phyloP scores from a whole-genome alignment of 2,797 vertebrate species.

The Gallinago nigripennis region DNA sequence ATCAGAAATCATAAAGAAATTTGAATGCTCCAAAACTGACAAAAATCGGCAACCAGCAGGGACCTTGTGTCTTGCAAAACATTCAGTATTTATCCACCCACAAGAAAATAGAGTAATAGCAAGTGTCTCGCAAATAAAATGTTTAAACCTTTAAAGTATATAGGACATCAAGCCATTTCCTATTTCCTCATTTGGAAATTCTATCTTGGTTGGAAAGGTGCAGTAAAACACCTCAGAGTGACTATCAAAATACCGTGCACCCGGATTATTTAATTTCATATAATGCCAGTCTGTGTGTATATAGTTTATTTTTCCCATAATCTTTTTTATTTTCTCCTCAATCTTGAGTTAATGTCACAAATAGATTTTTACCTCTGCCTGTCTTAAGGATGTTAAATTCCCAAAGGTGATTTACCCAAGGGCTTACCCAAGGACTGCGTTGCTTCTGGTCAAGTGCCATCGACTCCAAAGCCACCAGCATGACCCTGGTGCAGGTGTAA shows the following conservation, averaged over 20 bases:
- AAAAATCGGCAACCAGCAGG: not conserved
- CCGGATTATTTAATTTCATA: not conserved
- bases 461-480: not conserved
- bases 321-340: not conserved
- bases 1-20: not conserved
- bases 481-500: too few relatives aligned
- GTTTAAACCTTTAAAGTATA: not conserved
- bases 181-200: not conserved
- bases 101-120: not conserved
- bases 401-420: not conserved
- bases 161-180: not conserved
- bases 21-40: not conserved
- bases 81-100: not conserved
- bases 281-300: not conserved
- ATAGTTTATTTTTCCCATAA: not conserved
- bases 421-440: not conserved
- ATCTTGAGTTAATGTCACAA: not conserved
- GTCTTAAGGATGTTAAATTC: not conserved
- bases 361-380: not conserved
- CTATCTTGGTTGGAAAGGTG: not conserved
- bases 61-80: not conserved
- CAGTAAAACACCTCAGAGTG: not conserved
- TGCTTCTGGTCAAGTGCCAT: accelerated
- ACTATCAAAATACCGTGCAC: not conserved
- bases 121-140: not conserved